Conservation (phyloP, 2,113 vertebrate genomes). For the Lamprologus speciosus region DNA sequence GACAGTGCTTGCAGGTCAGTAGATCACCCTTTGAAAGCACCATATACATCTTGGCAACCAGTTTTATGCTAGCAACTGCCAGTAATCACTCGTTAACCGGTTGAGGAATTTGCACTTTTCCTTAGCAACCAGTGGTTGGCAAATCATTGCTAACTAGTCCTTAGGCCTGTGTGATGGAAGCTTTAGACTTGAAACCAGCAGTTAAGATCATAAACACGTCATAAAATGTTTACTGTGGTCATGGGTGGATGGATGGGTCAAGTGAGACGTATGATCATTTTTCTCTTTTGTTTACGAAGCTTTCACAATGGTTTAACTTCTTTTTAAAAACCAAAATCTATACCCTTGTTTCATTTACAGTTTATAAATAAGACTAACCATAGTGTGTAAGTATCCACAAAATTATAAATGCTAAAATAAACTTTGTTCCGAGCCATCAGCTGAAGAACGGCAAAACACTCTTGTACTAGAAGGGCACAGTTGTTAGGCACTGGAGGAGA, state of each 20-base stretch:
- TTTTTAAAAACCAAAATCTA: background rate
- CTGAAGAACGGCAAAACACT: background rate
- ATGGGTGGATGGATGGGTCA: background rate
- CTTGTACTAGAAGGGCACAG: background rate
- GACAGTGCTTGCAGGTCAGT: background rate
- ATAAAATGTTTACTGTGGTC: background rate
- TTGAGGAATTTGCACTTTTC: background rate
- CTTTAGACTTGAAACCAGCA: background rate
- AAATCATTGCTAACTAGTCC: background rate
- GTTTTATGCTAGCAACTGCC: background rate
- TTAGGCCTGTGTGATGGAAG: background rate
- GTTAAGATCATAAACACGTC: background rate
- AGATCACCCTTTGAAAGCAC: background rate
- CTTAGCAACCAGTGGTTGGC: background rate
- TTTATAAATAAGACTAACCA: background rate
- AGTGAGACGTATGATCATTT: background rate
- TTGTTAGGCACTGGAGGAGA: background rate
- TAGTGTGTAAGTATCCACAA: background rate
- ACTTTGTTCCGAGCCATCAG: background rate
- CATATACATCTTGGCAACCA: background rate
- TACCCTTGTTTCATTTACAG: background rate
- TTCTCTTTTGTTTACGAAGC: background rate
- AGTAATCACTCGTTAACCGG: background rate
- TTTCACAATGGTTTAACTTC: background rate
- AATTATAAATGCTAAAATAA: background rate